Percentiles rank a stretch among this genome's conserved stretches.
Evolutionary conservation across 2,113 vertebrate species (phyloP).

Genomic region (Scomber scombrus): DNA sequence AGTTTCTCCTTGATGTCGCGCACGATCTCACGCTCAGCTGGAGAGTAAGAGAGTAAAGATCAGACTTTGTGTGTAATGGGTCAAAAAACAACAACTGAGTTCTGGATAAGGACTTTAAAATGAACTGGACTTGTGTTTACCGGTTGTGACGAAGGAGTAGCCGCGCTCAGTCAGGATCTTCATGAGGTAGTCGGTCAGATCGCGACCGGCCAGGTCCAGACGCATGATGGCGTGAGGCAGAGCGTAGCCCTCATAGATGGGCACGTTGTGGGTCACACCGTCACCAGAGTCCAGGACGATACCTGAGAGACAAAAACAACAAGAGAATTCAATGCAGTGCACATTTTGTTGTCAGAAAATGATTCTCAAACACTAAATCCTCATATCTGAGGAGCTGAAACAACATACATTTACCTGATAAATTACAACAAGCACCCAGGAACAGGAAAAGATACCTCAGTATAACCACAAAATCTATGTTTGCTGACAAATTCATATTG

Average conservation of each 20-base stretch:
- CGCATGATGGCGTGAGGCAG: slow-evolving; percentile 99
- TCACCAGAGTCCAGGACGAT: slow-evolving; percentile 98
- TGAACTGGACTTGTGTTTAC: slow-evolving; percentile 73
- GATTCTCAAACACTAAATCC: no score
- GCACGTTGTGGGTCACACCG: slow-evolving; percentile 98
- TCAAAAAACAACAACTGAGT: no score
- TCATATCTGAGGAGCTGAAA: no score
- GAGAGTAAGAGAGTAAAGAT: neutral
- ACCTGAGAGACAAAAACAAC: slow-evolving; percentile 79
- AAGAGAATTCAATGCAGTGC: no score
- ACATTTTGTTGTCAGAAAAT: no score
- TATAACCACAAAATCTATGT: no score
- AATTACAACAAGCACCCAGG: no score
- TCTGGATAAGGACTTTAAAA: no score
- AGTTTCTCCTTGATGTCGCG: slow-evolving; percentile 99
- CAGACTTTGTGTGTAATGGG: no score
- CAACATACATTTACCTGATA: no score
- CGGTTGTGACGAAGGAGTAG: slow-evolving; percentile 98
- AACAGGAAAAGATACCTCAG: no score
- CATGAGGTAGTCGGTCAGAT: slow-evolving; percentile 99
- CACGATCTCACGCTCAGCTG: slow-evolving; percentile 97
- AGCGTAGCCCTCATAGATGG: slow-evolving; percentile 98
- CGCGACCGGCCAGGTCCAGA: slow-evolving; percentile 96
- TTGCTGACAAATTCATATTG: no score
- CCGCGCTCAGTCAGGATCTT: slow-evolving; percentile 99